A percentile compares a stretch with the other conserved stretches of the same genome.
These are phyloP conservation scores for Norana najaformis DNA, from an alignment of 2,888 invertebrate species.

Conservation along the genomic window DNA sequence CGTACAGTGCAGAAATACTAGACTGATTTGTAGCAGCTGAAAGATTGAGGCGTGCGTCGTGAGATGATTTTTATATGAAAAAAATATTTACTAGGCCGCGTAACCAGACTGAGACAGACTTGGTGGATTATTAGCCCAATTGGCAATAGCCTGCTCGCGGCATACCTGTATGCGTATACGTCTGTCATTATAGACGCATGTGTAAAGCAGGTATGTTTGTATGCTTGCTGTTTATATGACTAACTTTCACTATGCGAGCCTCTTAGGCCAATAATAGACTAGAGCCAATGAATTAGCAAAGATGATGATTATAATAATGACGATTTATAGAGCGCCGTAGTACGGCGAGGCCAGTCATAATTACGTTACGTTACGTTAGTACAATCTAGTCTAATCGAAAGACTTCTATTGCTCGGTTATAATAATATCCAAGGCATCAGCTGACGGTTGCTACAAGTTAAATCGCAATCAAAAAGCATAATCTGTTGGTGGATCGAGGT, in stretches of 20 bases:
- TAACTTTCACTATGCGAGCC: background rate
- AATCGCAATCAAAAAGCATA: too few relatives aligned
- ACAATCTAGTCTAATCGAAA: too few relatives aligned
- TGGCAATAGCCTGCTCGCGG: background rate
- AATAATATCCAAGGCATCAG: too few relatives aligned
- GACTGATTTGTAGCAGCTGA: slow-evolving; percentile 5
- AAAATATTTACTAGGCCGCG: background rate
- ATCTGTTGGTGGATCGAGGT: too few relatives aligned
- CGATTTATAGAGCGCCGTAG: too few relatives aligned
- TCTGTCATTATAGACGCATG: background rate
- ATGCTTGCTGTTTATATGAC: background rate
- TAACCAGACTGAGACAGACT: background rate
- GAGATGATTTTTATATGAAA: background rate
- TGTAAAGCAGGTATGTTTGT: background rate
- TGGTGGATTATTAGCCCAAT: too few relatives aligned
- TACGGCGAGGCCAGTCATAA: too few relatives aligned
- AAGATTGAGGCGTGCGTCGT: background rate
- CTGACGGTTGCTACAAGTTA: too few relatives aligned
- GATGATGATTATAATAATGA: too few relatives aligned
- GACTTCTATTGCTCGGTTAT: too few relatives aligned
- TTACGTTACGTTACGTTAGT: too few relatives aligned
- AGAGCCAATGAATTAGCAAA: background rate
- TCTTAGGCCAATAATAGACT: background rate
- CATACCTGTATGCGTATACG: background rate
- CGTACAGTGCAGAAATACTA: background rate